Evolutionary conservation across 2,888 invertebrate species (phyloP).

Genomic region (Geotrupes spiniger): DNA sequence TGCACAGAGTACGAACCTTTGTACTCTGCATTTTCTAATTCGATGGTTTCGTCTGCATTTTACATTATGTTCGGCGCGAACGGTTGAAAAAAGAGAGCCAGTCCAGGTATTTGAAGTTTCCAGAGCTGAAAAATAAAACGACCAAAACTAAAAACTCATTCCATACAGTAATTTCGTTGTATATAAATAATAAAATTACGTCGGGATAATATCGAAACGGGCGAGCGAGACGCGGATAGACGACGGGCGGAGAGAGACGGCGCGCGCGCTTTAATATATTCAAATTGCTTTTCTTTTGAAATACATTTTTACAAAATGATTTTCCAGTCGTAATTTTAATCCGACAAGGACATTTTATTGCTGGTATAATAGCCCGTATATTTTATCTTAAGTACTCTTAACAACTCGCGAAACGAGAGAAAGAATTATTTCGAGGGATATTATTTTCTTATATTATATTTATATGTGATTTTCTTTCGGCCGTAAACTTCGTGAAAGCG

Average conservation of each 20-base stretch:
- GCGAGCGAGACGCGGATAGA: too few relatives aligned
- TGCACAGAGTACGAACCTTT: constrained; percentile 28
- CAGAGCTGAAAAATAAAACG: constrained; percentile 13
- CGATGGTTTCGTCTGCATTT: constrained; percentile 34
- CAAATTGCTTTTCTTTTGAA: constrained; percentile 21
- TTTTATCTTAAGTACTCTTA: constrained; percentile 21
- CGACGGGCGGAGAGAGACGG: too few relatives aligned
- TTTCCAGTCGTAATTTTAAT: constrained; percentile 22
- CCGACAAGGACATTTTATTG: constrained; percentile 21
- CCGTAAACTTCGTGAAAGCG: constrained; percentile 16
- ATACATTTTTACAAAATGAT: constrained; percentile 24
- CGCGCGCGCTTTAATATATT: constrained; percentile 11
- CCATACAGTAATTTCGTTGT: constrained; percentile 6
- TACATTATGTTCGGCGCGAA: constrained; percentile 17
- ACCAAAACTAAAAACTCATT: constrained; percentile 7
- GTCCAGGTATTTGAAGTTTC: constrained; percentile 9
- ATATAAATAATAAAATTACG: constrained; percentile 19
- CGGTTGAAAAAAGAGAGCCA: constrained; percentile 7
- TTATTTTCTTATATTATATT: constrained; percentile 13
- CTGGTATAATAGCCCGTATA: constrained; percentile 22
- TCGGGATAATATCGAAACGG: constrained; percentile 9
- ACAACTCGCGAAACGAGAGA: constrained; percentile 15
- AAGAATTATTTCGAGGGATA: constrained; percentile 11
- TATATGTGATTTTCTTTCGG: constrained; percentile 19
- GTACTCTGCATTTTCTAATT: constrained; percentile 37